These are phyloP conservation scores for Rhinolophus ferrumequinum DNA, from an alignment of 2,113 vertebrate genomes.

Conservation along the genomic window DNA sequence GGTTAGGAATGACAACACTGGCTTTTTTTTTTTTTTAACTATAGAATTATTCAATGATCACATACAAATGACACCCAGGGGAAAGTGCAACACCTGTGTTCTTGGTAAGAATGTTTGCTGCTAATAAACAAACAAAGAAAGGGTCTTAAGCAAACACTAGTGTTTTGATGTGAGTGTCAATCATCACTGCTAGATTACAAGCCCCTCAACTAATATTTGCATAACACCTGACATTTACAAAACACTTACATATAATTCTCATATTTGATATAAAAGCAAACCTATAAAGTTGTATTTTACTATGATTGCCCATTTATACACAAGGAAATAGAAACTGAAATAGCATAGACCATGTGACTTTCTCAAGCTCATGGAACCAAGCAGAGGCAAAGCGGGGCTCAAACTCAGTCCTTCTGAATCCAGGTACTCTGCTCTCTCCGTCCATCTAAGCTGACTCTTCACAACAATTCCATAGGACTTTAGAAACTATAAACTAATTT, in stretches of 20 bases:
- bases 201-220: not conserved
- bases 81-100: not conserved
- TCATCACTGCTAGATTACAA: not conserved
- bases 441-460: not conserved
- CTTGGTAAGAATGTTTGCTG: not conserved
- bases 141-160: not conserved
- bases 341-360: not conserved
- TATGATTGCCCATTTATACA: not conserved
- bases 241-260: not conserved
- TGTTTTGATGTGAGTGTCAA: not conserved
- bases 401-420: not conserved
- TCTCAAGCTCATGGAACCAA: not conserved
- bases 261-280: conserved; percentile 18
- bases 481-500: not conserved
- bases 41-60: not conserved
- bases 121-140: conserved; percentile 29
- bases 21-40: not conserved
- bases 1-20: not conserved
- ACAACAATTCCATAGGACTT: not conserved
- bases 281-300: not conserved
- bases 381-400: not conserved
- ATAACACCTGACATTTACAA: not conserved
- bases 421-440: not conserved
- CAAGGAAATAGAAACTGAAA: not conserved
- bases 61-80: not conserved